These are phyloP conservation scores for Corynorhinus townsendii DNA, from an alignment of 2,113 vertebrate species.

Conservation along the genomic window DNA sequence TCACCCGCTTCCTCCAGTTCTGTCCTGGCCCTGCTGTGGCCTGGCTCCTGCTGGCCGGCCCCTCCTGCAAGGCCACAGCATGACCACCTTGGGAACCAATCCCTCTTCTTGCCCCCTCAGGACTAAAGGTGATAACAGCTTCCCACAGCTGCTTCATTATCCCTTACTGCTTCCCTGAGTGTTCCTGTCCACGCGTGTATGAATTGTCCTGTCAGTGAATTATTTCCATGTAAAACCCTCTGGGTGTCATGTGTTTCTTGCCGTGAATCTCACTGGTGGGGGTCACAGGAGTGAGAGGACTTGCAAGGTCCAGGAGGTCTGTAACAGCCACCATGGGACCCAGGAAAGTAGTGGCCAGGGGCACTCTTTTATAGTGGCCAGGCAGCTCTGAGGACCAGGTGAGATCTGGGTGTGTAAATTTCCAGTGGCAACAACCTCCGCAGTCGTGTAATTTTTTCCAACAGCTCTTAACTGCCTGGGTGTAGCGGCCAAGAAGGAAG, in stretches of 20 bases:
- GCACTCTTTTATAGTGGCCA: accelerated
- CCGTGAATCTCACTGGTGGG: neutral
- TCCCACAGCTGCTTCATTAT: neutral
- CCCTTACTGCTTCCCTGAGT: neutral
- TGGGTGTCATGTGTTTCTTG: neutral
- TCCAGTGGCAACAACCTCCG: neutral
- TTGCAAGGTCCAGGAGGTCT: neutral
- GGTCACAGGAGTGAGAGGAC: neutral
- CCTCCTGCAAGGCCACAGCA: neutral
- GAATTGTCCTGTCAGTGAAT: neutral
- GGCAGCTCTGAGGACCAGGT: neutral
- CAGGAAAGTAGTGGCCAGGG: neutral
- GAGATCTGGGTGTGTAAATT: neutral
- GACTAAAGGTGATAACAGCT: neutral
- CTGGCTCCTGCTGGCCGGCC: neutral
- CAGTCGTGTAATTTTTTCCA: neutral
- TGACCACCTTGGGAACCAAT: neutral
- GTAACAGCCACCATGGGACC: neutral
- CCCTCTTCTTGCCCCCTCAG: neutral
- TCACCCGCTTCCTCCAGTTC: neutral
- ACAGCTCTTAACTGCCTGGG: neutral
- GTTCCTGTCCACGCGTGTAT: neutral
- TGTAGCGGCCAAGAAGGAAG: neutral
- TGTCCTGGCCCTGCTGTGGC: neutral
- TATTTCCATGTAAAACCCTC: neutral